Percentiles rank a stretch among this genome's conserved stretches.
Conservation (phyloP, 2,113 vertebrate species). For the Chionis minor region DNA sequence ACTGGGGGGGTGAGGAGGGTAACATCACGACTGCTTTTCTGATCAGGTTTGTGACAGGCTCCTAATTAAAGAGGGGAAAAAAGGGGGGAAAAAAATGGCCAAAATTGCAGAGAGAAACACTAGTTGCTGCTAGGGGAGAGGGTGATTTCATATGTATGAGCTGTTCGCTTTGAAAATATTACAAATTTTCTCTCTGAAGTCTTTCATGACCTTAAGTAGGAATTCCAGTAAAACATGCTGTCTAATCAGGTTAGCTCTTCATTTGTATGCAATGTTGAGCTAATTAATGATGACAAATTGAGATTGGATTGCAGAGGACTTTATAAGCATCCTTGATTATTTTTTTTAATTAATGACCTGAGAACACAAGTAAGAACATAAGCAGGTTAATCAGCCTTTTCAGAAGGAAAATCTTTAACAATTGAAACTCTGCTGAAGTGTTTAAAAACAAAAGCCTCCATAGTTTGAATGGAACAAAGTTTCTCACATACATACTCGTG, state of each 20-base stretch:
- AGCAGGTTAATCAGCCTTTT: constrained; percentile 33
- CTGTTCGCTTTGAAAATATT: constrained; percentile 32
- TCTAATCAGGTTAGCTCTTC: constrained; percentile 53
- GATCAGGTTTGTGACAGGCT: not conserved
- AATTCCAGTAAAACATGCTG: constrained; percentile 61
- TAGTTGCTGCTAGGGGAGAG: not conserved
- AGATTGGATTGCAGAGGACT: constrained; percentile 63
- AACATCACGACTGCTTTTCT: not conserved
- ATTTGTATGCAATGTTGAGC: constrained; percentile 49
- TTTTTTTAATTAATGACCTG: constrained; percentile 44
- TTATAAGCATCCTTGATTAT: constrained; percentile 45
- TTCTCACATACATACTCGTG: not conserved
- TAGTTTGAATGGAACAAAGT: not conserved
- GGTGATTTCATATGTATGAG: not conserved
- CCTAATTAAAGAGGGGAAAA: not conserved
- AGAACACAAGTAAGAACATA: not conserved
- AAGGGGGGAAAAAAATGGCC: not conserved
- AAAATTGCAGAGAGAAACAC: not conserved
- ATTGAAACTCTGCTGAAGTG: not conserved
- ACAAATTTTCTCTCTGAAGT: constrained; percentile 30
- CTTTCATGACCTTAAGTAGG: constrained; percentile 41
- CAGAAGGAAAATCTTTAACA: constrained; percentile 12
- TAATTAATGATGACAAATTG: constrained; percentile 70
- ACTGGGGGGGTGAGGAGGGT: not conserved
- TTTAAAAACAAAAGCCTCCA: not conserved